These are phyloP conservation scores for Datnioides undecimradiatus DNA, from an alignment of 2,113 vertebrate genomes.

Conservation along the genomic window DNA sequence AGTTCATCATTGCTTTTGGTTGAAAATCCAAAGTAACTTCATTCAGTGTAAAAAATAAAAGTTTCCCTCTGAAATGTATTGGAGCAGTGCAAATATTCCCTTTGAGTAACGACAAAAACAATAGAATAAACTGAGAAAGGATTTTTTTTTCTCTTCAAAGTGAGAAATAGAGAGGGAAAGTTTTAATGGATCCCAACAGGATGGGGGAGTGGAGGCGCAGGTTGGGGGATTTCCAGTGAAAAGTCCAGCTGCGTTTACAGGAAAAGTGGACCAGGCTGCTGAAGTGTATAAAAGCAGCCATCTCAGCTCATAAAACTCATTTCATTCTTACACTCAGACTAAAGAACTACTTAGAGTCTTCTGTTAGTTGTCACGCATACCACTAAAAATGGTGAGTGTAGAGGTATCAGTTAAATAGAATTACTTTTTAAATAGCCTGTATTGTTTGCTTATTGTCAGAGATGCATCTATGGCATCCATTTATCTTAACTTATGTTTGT, in stretches of 20 bases:
- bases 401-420: background rate
- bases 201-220: background rate
- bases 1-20: background rate
- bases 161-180: background rate
- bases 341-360: background rate
- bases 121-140: background rate
- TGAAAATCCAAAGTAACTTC: background rate
- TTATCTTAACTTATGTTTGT: background rate
- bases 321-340: constrained; percentile 2
- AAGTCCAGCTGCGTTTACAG: constrained; percentile 44
- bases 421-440: background rate
- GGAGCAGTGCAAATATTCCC: background rate
- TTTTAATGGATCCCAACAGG: background rate
- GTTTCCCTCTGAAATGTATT: background rate
- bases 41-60: background rate
- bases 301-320: background rate
- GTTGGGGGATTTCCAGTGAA: constrained; percentile 67
- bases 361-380: background rate
- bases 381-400: constrained; percentile 73
- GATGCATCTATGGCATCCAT: background rate
- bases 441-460: background rate
- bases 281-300: constrained; percentile 39
- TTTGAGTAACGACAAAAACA: background rate
- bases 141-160: background rate
- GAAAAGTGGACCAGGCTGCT: constrained; percentile 21